Evolutionary conservation across 2,113 vertebrate genomes (phyloP).

Genomic region (Sula dactylatra): DNA sequence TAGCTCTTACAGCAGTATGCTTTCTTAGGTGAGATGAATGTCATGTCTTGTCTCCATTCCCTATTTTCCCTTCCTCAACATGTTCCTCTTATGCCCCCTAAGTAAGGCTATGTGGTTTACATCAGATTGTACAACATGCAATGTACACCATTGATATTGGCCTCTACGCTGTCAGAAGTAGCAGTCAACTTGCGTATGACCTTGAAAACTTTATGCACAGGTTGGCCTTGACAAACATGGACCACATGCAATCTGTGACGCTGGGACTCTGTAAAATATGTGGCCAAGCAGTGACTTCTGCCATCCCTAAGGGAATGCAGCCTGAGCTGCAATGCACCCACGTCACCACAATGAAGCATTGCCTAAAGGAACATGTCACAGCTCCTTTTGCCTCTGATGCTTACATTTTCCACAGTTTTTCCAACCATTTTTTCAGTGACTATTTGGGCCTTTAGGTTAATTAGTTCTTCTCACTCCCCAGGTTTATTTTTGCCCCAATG

Average conservation of each 20-base stretch:
- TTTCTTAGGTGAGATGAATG: neutral
- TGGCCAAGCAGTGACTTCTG: neutral
- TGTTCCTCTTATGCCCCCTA: neutral
- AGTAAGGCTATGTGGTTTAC: neutral
- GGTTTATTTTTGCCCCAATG: neutral
- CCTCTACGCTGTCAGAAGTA: neutral
- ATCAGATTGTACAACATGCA: accelerated
- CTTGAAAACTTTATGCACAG: neutral
- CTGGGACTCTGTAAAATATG: neutral
- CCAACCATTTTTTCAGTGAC: neutral
- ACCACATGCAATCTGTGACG: neutral
- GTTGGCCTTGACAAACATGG: neutral
- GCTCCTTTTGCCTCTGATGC: accelerated
- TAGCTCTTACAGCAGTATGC: neutral
- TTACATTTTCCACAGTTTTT: neutral
- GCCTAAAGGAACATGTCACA: neutral
- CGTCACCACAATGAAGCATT: neutral
- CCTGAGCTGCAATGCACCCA: accelerated
- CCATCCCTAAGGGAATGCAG: neutral
- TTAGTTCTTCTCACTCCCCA: neutral
- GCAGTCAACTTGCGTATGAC: neutral
- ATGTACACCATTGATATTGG: accelerated
- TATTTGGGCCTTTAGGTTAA: neutral
- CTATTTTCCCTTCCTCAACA: neutral
- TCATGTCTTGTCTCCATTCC: neutral